A percentile compares a stretch with the other conserved stretches of the same genome.
phyloP scores from a whole-genome alignment of 2,888 invertebrate species.

The Mystacides longicornis region DNA sequence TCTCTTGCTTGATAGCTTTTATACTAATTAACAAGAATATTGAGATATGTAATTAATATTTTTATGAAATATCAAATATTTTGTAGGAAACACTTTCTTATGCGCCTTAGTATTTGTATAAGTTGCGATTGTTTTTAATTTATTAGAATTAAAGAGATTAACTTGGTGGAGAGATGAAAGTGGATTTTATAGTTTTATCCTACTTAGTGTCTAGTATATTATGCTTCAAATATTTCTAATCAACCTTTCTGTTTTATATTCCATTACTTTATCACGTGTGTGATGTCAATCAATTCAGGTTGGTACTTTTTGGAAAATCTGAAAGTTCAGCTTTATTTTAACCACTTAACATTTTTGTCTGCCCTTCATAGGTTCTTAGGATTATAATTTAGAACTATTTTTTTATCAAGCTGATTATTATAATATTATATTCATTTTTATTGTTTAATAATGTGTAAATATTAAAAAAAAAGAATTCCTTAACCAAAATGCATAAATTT shows the following conservation, averaged over 20 bases:
- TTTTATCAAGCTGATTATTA: too few relatives aligned
- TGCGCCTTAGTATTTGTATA: constrained; percentile 25
- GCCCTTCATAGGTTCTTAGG: too few relatives aligned
- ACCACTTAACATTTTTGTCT: too few relatives aligned
- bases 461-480: constrained; percentile 3
- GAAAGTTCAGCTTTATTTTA: too few relatives aligned
- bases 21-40: constrained; percentile 20
- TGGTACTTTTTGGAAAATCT: too few relatives aligned
- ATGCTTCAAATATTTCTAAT: background rate
- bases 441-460: constrained; percentile 13
- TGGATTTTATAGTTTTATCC: constrained; percentile 17
- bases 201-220: constrained; percentile 8
- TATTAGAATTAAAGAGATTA: constrained; percentile 20
- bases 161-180: background rate
- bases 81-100: constrained; percentile 19
- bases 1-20: constrained; percentile 24
- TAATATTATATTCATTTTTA: too few relatives aligned
- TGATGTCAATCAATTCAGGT: too few relatives aligned
- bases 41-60: constrained; percentile 6
- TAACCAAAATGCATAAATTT: constrained; percentile 4
- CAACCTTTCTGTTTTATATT: too few relatives aligned
- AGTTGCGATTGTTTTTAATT: constrained; percentile 20
- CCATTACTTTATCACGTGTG: too few relatives aligned
- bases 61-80: constrained; percentile 24
- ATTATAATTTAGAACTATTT: too few relatives aligned